Evolutionary conservation across 1,140 invertebrate genomes (phyloP).

Genomic region (Caenorhabditis brenneri): DNA sequence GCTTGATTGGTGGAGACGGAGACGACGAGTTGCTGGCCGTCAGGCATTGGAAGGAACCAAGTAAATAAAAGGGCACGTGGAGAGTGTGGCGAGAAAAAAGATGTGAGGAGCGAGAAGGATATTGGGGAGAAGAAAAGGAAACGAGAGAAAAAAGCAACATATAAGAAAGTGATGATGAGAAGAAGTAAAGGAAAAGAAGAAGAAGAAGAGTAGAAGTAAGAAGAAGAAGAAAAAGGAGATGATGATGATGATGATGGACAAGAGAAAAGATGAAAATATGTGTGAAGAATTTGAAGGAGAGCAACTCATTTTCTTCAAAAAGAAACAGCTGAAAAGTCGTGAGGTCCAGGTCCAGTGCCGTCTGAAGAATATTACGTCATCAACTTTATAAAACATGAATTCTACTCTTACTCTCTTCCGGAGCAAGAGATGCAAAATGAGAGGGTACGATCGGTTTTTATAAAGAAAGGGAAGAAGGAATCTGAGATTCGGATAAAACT

Average conservation of each 20-base stretch:
- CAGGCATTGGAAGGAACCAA: conserved; percentile 17
- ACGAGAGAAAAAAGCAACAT: conserved; percentile 24
- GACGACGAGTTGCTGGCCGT: neutral
- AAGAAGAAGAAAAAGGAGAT: neutral
- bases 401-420: too few species aligned
- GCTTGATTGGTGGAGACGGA: conserved; percentile 23
- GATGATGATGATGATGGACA: neutral
- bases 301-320: neutral
- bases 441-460: too few species aligned
- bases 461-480: too few species aligned
- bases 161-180: conserved; percentile 37
- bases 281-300: neutral
- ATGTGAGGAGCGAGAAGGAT: neutral
- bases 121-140: neutral
- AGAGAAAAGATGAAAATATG: neutral
- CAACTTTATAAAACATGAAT: too few species aligned
- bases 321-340: neutral
- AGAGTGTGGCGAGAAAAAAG: conserved; percentile 40
- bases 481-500: too few species aligned
- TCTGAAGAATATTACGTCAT: too few species aligned
- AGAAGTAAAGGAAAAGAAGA: neutral
- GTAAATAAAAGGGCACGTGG: conserved; percentile 38
- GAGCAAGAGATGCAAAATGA: too few species aligned
- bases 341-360: neutral
- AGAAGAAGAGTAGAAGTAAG: neutral